phyloP scores from a whole-genome alignment of 92 coral and sea anemone genomes.

The Zoanthus solanderi region DNA sequence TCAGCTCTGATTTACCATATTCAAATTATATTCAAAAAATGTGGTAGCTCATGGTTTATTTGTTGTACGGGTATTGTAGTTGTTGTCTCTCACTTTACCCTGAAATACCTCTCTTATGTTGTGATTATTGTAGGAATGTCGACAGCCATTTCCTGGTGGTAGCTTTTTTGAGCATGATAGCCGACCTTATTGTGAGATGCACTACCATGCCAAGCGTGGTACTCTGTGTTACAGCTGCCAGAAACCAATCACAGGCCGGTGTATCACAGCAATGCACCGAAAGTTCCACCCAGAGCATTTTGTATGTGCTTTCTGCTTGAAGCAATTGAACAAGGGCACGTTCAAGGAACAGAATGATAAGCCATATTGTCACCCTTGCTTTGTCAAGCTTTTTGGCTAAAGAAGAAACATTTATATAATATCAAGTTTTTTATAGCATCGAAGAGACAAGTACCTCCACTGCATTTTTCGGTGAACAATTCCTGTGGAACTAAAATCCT shows the following conservation, averaged over 20 bases:
- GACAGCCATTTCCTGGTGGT: slow-evolving; percentile 99
- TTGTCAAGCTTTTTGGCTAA: slow-evolving; percentile 94
- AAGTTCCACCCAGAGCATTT: slow-evolving; percentile 99
- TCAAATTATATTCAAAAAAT: too few relatives aligned
- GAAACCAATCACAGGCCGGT: slow-evolving; percentile 98
- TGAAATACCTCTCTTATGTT: not conserved
- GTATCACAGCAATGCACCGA: slow-evolving; percentile 99
- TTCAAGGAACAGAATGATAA: slow-evolving; percentile 98
- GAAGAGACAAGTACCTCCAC: not conserved
- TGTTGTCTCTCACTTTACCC: not conserved
- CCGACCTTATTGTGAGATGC: slow-evolving; percentile 99
- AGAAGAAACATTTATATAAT: slow-evolving; percentile 1
- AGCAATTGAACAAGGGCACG: slow-evolving; percentile 97
- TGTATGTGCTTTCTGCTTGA: slow-evolving; percentile 97
- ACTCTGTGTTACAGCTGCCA: slow-evolving; percentile 98
- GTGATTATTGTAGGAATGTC: slow-evolving; percentile 83
- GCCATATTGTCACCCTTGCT: slow-evolving; percentile 98
- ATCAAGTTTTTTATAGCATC: not conserved
- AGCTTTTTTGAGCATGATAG: slow-evolving; percentile 99
- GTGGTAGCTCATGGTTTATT: too few relatives aligned
- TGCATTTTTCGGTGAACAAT: not conserved
- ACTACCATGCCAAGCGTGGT: slow-evolving; percentile 96
- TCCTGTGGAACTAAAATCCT: not conserved
- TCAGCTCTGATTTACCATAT: too few relatives aligned
- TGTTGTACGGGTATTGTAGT: too few relatives aligned